Evolutionary conservation across 2,797 vertebrate genomes (phyloP).

Genomic region (Coilia nasus): DNA sequence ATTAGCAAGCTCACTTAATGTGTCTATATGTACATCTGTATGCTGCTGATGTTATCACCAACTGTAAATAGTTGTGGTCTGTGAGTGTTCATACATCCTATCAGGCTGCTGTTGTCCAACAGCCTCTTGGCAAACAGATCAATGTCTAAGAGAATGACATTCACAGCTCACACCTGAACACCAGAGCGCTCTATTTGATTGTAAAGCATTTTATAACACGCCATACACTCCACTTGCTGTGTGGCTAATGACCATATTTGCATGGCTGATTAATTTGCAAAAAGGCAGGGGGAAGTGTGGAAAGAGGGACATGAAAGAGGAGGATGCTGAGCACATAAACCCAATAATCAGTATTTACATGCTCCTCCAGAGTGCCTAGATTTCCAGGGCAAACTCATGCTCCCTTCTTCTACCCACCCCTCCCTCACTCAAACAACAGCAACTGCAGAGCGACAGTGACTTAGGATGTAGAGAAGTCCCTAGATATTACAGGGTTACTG

Average conservation of each 20-base stretch:
- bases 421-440: slow-evolving; percentile 71
- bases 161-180: slow-evolving; percentile 62
- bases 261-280: slow-evolving; percentile 57
- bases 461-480: too few relatives aligned
- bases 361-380: slow-evolving; percentile 70
- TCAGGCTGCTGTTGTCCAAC: slow-evolving; percentile 66
- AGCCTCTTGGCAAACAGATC: slow-evolving; percentile 61
- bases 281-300: slow-evolving; percentile 47
- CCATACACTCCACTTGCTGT: slow-evolving; percentile 66
- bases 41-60: slow-evolving; percentile 42
- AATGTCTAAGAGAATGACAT: slow-evolving; percentile 60
- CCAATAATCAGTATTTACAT: slow-evolving; percentile 71
- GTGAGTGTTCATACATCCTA: slow-evolving; percentile 63
- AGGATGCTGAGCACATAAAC: slow-evolving; percentile 61
- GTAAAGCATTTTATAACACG: slow-evolving; percentile 71
- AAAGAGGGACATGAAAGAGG: slow-evolving; percentile 50
- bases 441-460: slow-evolving; percentile 61
- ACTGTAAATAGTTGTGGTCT: slow-evolving; percentile 50
- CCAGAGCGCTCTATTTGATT: slow-evolving; percentile 71
- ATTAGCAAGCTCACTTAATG: slow-evolving; percentile 59
- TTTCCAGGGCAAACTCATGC: slow-evolving; percentile 73
- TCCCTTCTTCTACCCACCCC: slow-evolving; percentile 65
- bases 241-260: slow-evolving; percentile 72
- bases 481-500: too few relatives aligned
- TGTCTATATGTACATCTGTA: slow-evolving; percentile 55